A percentile compares a stretch with the other conserved stretches of the same genome.
Evolutionary conservation across 2,113 vertebrate species (phyloP).

Genomic region (Neotragus pygmaeus): DNA sequence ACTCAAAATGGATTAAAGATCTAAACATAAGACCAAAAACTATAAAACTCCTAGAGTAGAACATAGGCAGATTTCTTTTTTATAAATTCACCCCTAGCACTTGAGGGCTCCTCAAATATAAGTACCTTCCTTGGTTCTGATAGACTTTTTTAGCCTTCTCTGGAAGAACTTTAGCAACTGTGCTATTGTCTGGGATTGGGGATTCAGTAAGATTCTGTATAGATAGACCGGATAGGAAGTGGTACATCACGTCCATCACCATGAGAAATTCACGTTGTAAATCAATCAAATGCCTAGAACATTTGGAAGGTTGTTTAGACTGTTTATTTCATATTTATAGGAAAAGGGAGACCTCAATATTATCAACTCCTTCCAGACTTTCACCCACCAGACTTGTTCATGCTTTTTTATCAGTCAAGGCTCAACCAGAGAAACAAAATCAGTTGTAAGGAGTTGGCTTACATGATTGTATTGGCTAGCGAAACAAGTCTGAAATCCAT

Average conservation of each 20-base stretch:
- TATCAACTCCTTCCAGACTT: not conserved
- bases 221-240: not conserved
- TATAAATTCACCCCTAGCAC: not conserved
- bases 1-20: too few relatives aligned
- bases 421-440: not conserved
- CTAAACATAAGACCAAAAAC: too few relatives aligned
- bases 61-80: not conserved
- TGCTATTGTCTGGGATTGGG: not conserved
- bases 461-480: too few relatives aligned
- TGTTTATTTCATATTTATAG: not conserved
- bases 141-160: not conserved
- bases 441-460: not conserved
- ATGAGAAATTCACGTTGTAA: not conserved
- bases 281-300: not conserved
- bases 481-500: not conserved
- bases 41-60: too few relatives aligned
- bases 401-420: not conserved
- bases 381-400: not conserved
- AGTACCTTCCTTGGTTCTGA: not conserved
- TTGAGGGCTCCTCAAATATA: not conserved
- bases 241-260: not conserved
- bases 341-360: not conserved
- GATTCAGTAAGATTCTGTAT: not conserved
- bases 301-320: not conserved
- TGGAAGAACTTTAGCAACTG: not conserved